Base-by-base conservation (phyloP, 2,113 vertebrate species). In the Apodemus sylvaticus region DNA sequence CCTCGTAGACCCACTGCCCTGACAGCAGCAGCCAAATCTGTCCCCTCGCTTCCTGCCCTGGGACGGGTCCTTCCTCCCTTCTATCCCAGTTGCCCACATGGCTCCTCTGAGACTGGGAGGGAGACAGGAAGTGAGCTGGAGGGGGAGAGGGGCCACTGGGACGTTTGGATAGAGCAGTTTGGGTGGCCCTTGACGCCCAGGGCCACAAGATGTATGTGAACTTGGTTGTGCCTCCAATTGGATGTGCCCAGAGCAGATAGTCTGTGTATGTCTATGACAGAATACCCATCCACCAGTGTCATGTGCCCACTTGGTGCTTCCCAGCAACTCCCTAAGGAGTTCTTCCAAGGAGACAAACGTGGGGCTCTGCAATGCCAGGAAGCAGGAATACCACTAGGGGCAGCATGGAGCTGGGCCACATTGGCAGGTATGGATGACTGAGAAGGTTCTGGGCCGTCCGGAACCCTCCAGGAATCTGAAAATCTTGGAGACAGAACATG, bases 21-120 rank as follows among this genome's bases (percentile, higher is more conserved):
- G 13, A 45, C 12, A 20, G 11, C 76, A 34, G 24, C 45, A 26
- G 31, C 34, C 51, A 2, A n/a, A 26, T 36, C 24, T 9, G 17
- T 22, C 70, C 73, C 39, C 0, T 2, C 1, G 0, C 45, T 12
- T 22, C 1, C 4, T 45, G 17, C 7, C 88, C n/a, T 4, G 12
- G 29, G 9, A 53, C 73, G n/a, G 42, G 34, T 9, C 53, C 13
- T 79, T 94, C 92, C 51, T 76, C 3, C 0, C 7, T 2, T 3
- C 42, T 48, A 19, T 4, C 39, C 8, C 10, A 22, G 1, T 5
- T 51, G 53, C 24, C 14, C 53, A 22, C 1, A 39, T 4, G 3
- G 79, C 22, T 58, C 66, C 90, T 81, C 68, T 1, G 2, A 7
- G 42, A 12, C 17, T 2, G 4, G 68, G 3, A 45, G 60, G 86